phyloP scores from a whole-genome alignment of 2,797 vertebrate species.

The Etheostoma perlongum region DNA sequence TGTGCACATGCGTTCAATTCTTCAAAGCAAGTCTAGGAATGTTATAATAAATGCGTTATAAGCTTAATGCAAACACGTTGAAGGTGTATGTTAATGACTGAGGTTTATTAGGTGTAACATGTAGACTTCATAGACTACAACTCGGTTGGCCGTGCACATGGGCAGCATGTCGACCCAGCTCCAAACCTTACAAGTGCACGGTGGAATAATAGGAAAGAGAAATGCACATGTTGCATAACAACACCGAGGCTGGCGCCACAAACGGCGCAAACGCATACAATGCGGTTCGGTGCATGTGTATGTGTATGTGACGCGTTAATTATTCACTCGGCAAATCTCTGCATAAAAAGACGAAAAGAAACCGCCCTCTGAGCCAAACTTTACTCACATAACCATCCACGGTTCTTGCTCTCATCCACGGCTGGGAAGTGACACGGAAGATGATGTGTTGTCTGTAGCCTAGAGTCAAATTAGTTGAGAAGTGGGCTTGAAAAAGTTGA shows the following conservation, averaged over 20 bases:
- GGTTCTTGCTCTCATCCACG: conserved; percentile 48
- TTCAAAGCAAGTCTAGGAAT: not conserved
- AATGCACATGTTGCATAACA: too few species aligned
- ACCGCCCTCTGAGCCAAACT: not conserved
- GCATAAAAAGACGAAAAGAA: not conserved
- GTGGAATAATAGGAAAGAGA: too few species aligned
- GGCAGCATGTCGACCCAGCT: not conserved
- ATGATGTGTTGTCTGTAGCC: not conserved
- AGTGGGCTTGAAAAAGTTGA: not conserved
- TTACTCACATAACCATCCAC: conserved; percentile 73
- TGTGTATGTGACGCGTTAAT: too few species aligned
- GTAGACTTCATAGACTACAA: not conserved
- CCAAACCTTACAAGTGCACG: conserved; percentile 23
- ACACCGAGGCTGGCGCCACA: not conserved
- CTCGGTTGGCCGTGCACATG: conserved; percentile 34
- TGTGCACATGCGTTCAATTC: not conserved
- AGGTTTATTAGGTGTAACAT: too few species aligned
- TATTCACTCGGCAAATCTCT: not conserved
- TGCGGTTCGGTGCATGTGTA: too few species aligned
- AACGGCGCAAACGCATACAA: not conserved
- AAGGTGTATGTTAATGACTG: not conserved
- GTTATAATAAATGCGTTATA: not conserved
- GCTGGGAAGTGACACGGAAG: not conserved
- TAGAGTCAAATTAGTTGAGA: accelerated
- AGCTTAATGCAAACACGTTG: too few species aligned